Conservation (phyloP, 2,888 invertebrate genomes). For the Chirona hameri region DNA sequence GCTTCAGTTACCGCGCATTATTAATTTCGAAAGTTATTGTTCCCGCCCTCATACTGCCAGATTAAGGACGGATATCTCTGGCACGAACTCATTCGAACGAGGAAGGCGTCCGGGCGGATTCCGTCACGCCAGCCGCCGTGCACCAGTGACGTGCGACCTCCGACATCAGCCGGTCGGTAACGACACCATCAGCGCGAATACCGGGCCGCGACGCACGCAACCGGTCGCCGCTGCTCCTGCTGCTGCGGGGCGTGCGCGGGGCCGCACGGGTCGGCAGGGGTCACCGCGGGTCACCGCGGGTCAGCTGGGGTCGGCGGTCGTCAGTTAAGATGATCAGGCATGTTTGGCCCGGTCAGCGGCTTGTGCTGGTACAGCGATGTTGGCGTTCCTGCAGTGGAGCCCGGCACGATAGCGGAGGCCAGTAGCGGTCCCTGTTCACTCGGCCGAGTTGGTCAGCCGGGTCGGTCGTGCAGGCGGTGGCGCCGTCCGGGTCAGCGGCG, state of each 20-base stretch:
- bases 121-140: not conserved
- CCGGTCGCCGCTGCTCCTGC: not conserved
- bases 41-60: not conserved
- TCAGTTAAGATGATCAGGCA: not conserved
- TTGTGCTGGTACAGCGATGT: not conserved
- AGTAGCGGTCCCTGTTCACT: not conserved
- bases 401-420: not conserved
- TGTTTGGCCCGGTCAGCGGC: not conserved
- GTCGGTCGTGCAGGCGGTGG: not conserved
- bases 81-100: not conserved
- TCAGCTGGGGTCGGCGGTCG: not conserved
- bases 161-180: not conserved
- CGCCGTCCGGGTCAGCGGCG: too few species aligned
- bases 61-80: not conserved
- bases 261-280: too few species aligned
- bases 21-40: not conserved
- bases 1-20: not conserved
- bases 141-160: not conserved
- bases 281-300: too few species aligned
- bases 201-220: not conserved
- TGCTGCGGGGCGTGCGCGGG: too few species aligned
- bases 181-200: not conserved
- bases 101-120: not conserved
- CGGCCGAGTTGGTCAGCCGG: not conserved
- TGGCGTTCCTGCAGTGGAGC: too few species aligned